These are phyloP conservation scores for Riparia riparia DNA, from an alignment of 2,113 vertebrate species.

Conservation along the genomic window DNA sequence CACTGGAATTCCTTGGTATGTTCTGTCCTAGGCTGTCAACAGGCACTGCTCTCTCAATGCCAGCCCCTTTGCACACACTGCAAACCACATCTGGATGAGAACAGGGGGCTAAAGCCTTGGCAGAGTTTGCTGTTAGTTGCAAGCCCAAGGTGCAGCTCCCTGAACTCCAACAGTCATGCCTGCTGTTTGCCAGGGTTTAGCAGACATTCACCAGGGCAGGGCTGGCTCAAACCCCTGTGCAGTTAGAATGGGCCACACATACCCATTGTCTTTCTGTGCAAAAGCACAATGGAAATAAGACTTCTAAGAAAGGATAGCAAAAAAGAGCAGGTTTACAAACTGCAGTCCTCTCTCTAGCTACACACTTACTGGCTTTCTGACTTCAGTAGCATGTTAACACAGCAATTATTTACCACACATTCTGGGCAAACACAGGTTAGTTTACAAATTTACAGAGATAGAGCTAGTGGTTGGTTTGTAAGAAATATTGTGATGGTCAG, in stretches of 20 bases:
- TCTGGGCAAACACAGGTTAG: background rate
- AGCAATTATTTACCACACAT: background rate
- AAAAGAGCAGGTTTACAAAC: background rate
- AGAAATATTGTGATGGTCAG: background rate
- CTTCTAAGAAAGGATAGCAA: background rate
- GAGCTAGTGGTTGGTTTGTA: background rate
- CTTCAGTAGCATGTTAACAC: background rate
- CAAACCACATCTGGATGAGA: background rate
- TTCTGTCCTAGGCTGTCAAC: background rate
- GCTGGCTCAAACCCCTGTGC: background rate
- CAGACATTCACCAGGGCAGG: background rate
- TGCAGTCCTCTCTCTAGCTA: background rate
- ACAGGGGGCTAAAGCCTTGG: background rate
- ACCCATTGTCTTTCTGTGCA: background rate
- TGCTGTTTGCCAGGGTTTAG: background rate
- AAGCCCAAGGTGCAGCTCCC: background rate
- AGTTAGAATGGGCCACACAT: background rate
- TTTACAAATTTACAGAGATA: background rate
- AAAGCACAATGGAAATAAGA: background rate
- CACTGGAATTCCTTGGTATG: background rate
- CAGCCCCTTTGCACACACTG: background rate
- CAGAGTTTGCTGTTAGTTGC: background rate
- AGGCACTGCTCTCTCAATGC: background rate
- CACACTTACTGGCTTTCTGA: background rate
- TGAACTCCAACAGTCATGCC: background rate